Evolutionary conservation across 2,888 invertebrate genomes (phyloP).

Genomic region (Pasiphila rectangulata): DNA sequence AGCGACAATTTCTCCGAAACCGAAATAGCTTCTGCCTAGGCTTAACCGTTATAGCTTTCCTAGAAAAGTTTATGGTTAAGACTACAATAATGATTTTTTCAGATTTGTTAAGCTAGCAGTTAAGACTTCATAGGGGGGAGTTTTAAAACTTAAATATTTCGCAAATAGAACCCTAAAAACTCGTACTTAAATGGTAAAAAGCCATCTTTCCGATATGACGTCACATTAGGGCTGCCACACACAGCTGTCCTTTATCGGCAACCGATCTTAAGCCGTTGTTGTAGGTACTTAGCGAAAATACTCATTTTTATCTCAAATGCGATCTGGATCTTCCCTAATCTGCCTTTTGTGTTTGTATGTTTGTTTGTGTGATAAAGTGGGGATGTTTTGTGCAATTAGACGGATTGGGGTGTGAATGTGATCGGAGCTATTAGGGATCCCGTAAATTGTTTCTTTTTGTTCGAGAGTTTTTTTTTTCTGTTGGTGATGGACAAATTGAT

Average conservation of each 20-base stretch:
- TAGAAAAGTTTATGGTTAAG: too few species aligned
- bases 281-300: conserved; percentile 77
- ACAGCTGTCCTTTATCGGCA: conserved; percentile 71
- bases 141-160: too few species aligned
- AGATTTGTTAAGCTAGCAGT: too few species aligned
- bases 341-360: conserved; percentile 67
- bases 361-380: conserved; percentile 62
- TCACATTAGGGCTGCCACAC: conserved; percentile 52
- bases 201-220: conserved; percentile 42
- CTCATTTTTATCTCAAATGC: conserved; percentile 77
- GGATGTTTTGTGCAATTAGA: conserved; percentile 78
- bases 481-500: conserved; percentile 22
- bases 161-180: not conserved
- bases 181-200: conserved; percentile 15
- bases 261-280: conserved; percentile 69
- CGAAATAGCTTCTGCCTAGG: too few species aligned
- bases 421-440: conserved; percentile 42
- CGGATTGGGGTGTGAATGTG: conserved; percentile 56
- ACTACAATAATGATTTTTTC: too few species aligned
- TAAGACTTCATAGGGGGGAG: too few species aligned
- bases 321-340: conserved; percentile 77
- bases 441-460: conserved; percentile 48
- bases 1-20: too few species aligned
- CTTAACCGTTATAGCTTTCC: too few species aligned
- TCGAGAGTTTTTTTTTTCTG: conserved; percentile 22